Base-by-base conservation (phyloP, 2,113 vertebrate species). In the Indicator maculatus region DNA sequence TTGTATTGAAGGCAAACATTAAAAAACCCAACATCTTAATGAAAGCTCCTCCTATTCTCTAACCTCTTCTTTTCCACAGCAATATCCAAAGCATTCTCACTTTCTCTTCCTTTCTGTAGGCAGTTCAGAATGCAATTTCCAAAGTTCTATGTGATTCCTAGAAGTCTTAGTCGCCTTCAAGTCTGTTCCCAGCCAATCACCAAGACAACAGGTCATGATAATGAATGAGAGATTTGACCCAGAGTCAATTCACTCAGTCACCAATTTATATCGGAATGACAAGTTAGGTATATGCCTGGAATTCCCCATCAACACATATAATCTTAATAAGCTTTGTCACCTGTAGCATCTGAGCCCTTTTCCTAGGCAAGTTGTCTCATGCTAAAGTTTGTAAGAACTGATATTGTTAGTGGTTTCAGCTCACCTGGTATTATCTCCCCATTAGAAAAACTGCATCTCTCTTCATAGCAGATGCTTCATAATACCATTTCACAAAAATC, bases 221-320 rank as follows among this genome's bases (percentile, higher is more conserved):
- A 89, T 95, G 94, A 96, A 96, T 97, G 91, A 95, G 91, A 96
- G 89, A 95, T 26, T 61, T 96, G 95, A 97, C 95, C 95, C 94
- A 93, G 88, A 95, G 94, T 81, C 96, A 95, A 95, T 95, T 60
- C 87, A 95, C 72, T 96, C 94, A 97, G 72, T 91, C 87, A 93
- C 88, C 94, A 83, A 86, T 83, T 93, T 91, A 89, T 95, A 95
- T 93, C 69, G 85, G 88, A 93, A 93, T 96, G 96, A 95, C 96
- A 96, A 91, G 89, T 53, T 80, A 95, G 94, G 65, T 88, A 89
- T 93, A 95, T 77, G 88, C 73, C 83, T 90, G 88, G 85, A 96
- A 93, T 94, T 91, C 73, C 79, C 66, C 96, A 93, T 95, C 85
- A 90, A 72, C 52, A 91, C 17, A 3, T 75, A 53, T 83, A 89